phyloP scores from a whole-genome alignment of 2,888 invertebrate genomes.

The Rhingia campestris region DNA sequence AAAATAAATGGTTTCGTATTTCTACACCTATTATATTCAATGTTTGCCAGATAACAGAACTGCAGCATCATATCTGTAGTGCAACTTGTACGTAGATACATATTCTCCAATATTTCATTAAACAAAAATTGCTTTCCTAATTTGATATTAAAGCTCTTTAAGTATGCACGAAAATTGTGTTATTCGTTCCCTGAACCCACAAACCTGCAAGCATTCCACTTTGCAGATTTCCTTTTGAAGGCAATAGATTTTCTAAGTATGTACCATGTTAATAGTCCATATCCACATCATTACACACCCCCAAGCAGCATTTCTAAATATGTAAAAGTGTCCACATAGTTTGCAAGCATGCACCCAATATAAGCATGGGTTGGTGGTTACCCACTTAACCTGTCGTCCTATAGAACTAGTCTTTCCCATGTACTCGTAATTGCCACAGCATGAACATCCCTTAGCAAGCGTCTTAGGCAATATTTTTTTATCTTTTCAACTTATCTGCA shows the following conservation, averaged over 20 bases:
- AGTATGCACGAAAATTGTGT: conserved; percentile 4
- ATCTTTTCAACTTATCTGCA: conserved; percentile 43
- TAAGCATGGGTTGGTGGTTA: conserved; percentile 20
- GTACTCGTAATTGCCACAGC: background rate
- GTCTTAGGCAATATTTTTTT: conserved; percentile 47
- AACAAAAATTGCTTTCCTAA: background rate
- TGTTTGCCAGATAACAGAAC: no score
- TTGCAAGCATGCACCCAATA: background rate
- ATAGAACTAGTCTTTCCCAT: conserved; percentile 1
- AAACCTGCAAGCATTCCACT: conserved; percentile 3
- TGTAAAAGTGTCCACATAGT: conserved; percentile 13
- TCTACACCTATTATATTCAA: no score
- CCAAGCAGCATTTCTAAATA: conserved; percentile 19
- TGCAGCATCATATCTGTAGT: no score
- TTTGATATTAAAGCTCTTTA: conserved; percentile 1
- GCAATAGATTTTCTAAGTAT: conserved; percentile 18
- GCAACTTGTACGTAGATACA: background rate
- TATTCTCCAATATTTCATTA: background rate
- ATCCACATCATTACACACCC: conserved; percentile 40
- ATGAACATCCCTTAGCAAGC: conserved; percentile 19
- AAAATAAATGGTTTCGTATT: no score
- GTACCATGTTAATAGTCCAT: conserved; percentile 19
- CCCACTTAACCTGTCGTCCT: conserved; percentile 40
- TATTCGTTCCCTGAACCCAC: conserved; percentile 14
- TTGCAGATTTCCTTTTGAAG: conserved; percentile 1